Conservation (phyloP, 2,797 vertebrate genomes). For the Epinephelus malabaricus region DNA sequence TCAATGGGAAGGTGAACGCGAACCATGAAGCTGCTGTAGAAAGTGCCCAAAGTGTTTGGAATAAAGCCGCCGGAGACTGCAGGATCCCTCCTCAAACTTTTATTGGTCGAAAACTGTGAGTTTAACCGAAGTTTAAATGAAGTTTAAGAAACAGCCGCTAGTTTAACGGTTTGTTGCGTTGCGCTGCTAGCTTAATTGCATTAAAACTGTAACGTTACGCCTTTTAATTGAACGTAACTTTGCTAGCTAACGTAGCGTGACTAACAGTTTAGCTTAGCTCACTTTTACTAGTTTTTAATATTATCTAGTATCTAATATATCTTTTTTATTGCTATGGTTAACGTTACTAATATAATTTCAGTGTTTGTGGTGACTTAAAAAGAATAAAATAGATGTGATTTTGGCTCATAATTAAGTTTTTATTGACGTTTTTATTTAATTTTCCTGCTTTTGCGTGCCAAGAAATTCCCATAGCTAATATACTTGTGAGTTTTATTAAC, state of each 20-base stretch:
- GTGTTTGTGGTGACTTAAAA: background rate
- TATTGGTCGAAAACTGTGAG: constrained; percentile 63
- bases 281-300: background rate
- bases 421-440: background rate
- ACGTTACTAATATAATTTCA: background rate
- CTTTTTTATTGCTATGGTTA: accelerated
- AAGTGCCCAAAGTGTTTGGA: constrained; percentile 12
- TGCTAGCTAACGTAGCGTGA: background rate
- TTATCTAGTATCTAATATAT: background rate
- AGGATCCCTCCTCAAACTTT: background rate
- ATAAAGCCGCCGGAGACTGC: background rate
- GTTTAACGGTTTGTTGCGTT: background rate
- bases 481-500: background rate
- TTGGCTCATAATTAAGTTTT: background rate
- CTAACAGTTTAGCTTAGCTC: background rate
- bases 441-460: background rate
- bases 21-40: constrained; percentile 60
- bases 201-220: background rate
- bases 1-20: constrained; percentile 56
- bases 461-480: background rate
- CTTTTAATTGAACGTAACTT: background rate
- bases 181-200: constrained; percentile 17
- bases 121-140: constrained; percentile 31
- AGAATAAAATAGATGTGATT: background rate
- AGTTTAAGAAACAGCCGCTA: background rate